Evolutionary conservation across 1,140 invertebrate species (phyloP).

Genomic region (Bradynema listronoti): DNA sequence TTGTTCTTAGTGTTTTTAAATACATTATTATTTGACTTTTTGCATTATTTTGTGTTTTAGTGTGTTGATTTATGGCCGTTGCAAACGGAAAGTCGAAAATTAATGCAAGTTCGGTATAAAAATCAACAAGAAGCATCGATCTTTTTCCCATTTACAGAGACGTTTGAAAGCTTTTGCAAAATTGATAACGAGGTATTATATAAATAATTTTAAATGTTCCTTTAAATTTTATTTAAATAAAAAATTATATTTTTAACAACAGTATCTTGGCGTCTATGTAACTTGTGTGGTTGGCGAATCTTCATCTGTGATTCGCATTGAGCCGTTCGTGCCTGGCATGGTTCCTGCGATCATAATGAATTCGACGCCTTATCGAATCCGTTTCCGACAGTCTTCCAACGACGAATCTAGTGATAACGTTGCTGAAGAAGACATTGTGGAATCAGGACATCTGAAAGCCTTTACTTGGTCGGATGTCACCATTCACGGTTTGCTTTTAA

Average conservation of each 20-base stretch:
- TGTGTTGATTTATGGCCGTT: constrained; percentile 74
- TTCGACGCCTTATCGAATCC: constrained; percentile 63
- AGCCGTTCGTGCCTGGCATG: constrained; percentile 71
- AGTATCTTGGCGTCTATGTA: constrained; percentile 78
- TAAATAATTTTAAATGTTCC: constrained; percentile 16
- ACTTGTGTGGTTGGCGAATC: constrained; percentile 84
- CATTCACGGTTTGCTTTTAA: constrained; percentile 11
- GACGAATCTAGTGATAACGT: constrained; percentile 37
- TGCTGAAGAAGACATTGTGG: constrained; percentile 18
- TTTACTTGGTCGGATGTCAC: constrained; percentile 32
- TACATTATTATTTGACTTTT: constrained; percentile 62
- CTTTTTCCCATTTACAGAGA: constrained; percentile 76
- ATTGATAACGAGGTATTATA: constrained; percentile 65
- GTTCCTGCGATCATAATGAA: constrained; percentile 83
- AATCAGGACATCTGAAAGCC: constrained; percentile 35
- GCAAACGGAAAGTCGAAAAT: constrained; percentile 58
- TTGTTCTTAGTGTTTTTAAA: constrained; percentile 9
- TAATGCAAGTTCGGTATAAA: constrained; percentile 58
- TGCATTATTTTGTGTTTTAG: not conserved
- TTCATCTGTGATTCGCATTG: constrained; percentile 77
- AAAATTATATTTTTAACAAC: constrained; percentile 19
- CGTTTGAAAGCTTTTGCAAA: constrained; percentile 72
- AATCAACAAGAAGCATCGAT: constrained; percentile 67
- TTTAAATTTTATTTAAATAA: constrained; percentile 1
- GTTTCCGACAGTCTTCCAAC: constrained; percentile 63